A percentile compares a stretch with the other conserved stretches of the same genome.
Conservation (phyloP, 2,797 vertebrate species). For the Anguilla obscura region DNA sequence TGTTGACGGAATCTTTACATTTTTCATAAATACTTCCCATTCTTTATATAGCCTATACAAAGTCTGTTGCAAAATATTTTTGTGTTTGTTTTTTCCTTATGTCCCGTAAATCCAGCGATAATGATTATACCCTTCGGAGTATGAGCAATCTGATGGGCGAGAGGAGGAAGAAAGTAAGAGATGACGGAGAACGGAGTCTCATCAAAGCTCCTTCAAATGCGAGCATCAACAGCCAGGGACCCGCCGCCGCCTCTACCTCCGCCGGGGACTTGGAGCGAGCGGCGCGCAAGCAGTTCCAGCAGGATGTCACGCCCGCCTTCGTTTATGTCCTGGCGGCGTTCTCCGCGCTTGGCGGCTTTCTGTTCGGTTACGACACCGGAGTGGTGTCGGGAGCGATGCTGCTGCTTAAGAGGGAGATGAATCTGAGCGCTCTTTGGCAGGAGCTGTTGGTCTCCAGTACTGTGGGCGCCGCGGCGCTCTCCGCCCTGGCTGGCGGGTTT, state of each 20-base stretch:
- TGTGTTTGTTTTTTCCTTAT: constrained; percentile 67
- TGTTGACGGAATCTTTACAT: background rate
- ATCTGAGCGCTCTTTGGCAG: constrained; percentile 89
- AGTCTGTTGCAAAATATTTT: constrained; percentile 33
- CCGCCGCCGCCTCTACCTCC: constrained; percentile 42
- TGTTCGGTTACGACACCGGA: constrained; percentile 96
- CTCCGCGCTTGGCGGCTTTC: constrained; percentile 92
- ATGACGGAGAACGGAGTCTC: constrained; percentile 76
- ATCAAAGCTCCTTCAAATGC: constrained; percentile 79
- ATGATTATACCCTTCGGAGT: constrained; percentile 94
- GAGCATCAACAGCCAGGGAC: constrained; percentile 78
- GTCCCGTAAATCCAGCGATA: constrained; percentile 88
- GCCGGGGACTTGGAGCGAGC: constrained; percentile 88
- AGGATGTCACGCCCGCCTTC: constrained; percentile 86
- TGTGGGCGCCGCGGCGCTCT: constrained; percentile 88
- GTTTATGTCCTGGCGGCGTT: constrained; percentile 88
- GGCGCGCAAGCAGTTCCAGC: constrained; percentile 93
- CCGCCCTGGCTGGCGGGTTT: constrained; percentile 85
- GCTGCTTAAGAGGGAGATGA: constrained; percentile 86
- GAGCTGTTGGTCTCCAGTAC: constrained; percentile 91
- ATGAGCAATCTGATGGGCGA: constrained; percentile 94
- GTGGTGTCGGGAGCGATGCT: constrained; percentile 97
- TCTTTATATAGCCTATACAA: background rate
- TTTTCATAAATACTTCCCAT: background rate
- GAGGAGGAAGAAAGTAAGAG: constrained; percentile 80